Conservation (phyloP, 1,140 invertebrate genomes). For the Holotrichia oblita region DNA sequence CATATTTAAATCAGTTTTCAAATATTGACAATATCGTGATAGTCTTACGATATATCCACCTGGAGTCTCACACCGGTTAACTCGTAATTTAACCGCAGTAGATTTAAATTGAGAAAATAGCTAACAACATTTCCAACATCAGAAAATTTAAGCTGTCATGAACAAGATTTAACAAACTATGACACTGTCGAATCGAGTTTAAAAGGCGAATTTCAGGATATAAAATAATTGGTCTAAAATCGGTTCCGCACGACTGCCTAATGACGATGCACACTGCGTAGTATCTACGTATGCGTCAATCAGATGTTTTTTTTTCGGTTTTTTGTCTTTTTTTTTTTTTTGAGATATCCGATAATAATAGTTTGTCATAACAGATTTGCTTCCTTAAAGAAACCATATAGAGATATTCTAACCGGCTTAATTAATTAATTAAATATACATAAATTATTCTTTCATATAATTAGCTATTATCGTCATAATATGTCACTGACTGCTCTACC, state of each 20-base stretch:
- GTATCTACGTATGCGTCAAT: neutral
- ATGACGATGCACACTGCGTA: neutral
- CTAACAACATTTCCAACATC: no score
- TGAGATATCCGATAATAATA: conserved; percentile 22
- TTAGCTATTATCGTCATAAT: conserved; percentile 35
- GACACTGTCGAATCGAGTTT: neutral
- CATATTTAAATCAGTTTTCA: no score
- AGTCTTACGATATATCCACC: no score
- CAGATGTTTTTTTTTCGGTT: neutral
- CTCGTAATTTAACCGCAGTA: no score
- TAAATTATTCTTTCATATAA: conserved; percentile 39
- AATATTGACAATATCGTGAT: no score
- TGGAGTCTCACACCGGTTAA: no score
- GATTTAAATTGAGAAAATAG: no score
- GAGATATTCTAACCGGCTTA: conserved; percentile 25
- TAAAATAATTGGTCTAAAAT: conserved; percentile 36
- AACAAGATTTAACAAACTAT: neutral
- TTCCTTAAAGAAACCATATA: conserved; percentile 23
- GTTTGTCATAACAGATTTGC: conserved; percentile 1
- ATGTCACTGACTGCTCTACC: conserved; percentile 61
- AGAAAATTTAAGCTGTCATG: neutral
- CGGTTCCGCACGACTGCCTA: neutral
- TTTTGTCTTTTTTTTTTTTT: neutral
- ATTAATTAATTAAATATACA: conserved; percentile 36
- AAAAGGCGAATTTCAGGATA: neutral